Base-by-base conservation (phyloP, 2,113 vertebrate genomes). In the Irena cyanogastra region DNA sequence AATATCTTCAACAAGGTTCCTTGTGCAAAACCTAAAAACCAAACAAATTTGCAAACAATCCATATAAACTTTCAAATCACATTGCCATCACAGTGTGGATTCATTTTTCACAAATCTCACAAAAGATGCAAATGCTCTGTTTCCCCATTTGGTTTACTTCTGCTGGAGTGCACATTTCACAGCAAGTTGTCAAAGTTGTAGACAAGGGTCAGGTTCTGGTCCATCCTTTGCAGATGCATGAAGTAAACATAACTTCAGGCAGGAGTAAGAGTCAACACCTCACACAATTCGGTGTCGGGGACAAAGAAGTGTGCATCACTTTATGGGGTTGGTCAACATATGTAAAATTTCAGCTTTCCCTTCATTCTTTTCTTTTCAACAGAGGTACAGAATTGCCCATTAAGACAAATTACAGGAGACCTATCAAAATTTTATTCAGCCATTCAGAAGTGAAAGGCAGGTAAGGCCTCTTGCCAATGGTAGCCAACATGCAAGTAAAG, bases 221-320 rank as follows among this genome's bases (percentile, higher is more conserved):
- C 16, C 23, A 26, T 22, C 15, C 35, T 76, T 52, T 60, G 30
- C 16, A 75, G 30, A 30, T 30, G 6, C 4, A n/a, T 22, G 17
- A 60, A 13, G 23, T 41, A 60, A 90, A 68, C 1, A 8, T 53
- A 54, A 54, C 14, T 82, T 71, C 6, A 35, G 33, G 19, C 3
- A 79, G 21, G 5, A 60, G 7, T 24, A 57, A 49, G 16, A 59
- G 19, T 42, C 13, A 65, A 27, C 15, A 49, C 6, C n/a, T 59
- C 35, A 66, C 0, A 27, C 4, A 39, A 33, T 35, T 16, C 18
- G 28, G 18, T 5, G 7, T 8, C 22, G 2, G 1, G 12, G 15
- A 9, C 21, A 81, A 89, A 61, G 10, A 89, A 70, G 70, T n/a
- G 35, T 5, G 1, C 7, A 27, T 78, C 27, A 81, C 11, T 47